Percentiles rank a stretch among this genome's conserved stretches.
Conservation (phyloP, 1,140 invertebrate species). For the Anthonomus grandis region DNA sequence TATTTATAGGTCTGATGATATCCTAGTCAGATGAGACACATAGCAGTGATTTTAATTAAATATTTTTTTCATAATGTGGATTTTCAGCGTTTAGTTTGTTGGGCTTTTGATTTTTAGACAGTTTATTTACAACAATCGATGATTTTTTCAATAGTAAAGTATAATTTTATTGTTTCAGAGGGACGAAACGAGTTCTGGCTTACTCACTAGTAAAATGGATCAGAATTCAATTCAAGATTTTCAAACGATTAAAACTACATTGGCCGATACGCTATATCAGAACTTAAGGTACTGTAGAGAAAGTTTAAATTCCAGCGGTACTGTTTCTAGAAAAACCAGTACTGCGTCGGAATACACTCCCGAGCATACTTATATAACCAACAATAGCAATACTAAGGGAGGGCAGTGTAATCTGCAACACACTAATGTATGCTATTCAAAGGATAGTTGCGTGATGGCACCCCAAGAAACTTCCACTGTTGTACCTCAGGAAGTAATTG, state of each 20-base stretch:
- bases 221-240: constrained; percentile 26
- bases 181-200: constrained; percentile 36
- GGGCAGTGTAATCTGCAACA: constrained; percentile 20
- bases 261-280: constrained; percentile 42
- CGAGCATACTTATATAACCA: constrained; percentile 50
- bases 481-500: background rate
- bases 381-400: constrained; percentile 16
- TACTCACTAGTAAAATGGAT: constrained; percentile 29
- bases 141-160: background rate
- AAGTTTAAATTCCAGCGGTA: constrained; percentile 51
- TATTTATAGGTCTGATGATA: too few species aligned
- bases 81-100: too few species aligned
- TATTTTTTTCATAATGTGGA: too few species aligned
- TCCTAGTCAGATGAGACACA: too few species aligned
- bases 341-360: constrained; percentile 56
- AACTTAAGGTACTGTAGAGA: constrained; percentile 46
- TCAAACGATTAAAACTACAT: constrained; percentile 40
- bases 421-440: constrained; percentile 31
- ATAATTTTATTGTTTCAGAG: constrained; percentile 27
- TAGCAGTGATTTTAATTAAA: too few species aligned
- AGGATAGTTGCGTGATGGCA: constrained; percentile 26
- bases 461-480: constrained; percentile 14
- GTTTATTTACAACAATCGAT: too few species aligned
- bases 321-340: constrained; percentile 54
- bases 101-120: too few species aligned